Conservation (phyloP, 2,113 vertebrate genomes). For the Aleadryas rufinucha region DNA sequence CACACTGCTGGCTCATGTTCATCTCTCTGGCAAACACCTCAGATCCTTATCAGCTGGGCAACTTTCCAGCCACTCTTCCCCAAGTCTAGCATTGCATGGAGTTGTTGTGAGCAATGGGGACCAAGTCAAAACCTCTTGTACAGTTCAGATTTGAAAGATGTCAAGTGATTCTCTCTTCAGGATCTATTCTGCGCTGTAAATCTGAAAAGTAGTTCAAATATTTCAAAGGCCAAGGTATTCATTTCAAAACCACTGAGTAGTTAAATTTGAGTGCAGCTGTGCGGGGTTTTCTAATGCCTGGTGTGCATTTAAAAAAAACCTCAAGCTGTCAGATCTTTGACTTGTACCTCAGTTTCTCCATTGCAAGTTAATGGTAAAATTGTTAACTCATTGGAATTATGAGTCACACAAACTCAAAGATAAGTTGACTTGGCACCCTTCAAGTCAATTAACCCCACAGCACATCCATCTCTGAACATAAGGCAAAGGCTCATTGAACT, state of each 20-base stretch:
- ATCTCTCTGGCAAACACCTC: not conserved
- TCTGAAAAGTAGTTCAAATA: not conserved
- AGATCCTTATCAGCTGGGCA: not conserved
- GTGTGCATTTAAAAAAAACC: not conserved
- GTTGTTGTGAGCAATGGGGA: fast-evolving
- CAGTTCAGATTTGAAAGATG: not conserved
- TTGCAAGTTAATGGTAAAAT: not conserved
- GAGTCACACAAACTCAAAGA: not conserved
- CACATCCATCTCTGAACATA: not conserved
- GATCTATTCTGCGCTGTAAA: not conserved
- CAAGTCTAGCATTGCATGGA: not conserved
- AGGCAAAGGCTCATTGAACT: not conserved
- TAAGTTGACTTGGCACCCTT: not conserved
- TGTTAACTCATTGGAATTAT: not conserved
- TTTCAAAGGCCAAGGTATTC: not conserved
- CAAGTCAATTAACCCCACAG: not conserved
- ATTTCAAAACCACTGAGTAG: not conserved
- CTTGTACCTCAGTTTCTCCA: not conserved
- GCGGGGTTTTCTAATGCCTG: not conserved
- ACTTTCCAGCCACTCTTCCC: not conserved
- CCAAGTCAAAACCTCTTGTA: not conserved
- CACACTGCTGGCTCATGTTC: not conserved
- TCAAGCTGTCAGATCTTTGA: not conserved
- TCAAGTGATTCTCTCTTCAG: not conserved
- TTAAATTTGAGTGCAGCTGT: not conserved